Conservation (phyloP, 2,888 invertebrate species). For the Drosophila emarginata region DNA sequence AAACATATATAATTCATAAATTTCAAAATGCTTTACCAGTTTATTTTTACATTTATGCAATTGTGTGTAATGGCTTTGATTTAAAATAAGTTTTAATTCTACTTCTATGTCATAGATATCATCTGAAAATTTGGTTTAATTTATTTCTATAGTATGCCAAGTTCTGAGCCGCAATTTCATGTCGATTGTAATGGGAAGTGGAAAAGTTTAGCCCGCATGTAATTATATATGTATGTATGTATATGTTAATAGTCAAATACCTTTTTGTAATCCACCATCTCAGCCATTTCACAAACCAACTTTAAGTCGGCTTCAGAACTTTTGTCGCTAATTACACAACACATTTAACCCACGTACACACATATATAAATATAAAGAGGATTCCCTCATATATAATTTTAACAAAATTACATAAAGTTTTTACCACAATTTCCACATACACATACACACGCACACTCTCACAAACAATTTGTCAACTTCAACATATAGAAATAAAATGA, state of each 20-base stretch:
- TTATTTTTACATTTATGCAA: too few relatives aligned
- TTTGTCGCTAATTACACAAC: constrained; percentile 57
- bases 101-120: too few relatives aligned
- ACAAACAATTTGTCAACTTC: constrained; percentile 36
- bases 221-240: background rate
- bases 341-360: constrained; percentile 32
- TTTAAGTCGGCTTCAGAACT: constrained; percentile 37
- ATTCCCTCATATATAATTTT: constrained; percentile 32
- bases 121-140: too few relatives aligned
- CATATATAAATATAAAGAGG: background rate
- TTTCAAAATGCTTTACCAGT: too few relatives aligned
- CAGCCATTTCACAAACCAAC: constrained; percentile 15
- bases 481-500: constrained; percentile 14
- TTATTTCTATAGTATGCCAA: background rate
- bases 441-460: constrained; percentile 3
- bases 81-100: too few relatives aligned
- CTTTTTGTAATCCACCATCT: constrained; percentile 21
- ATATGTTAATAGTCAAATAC: background rate
- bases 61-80: too few relatives aligned
- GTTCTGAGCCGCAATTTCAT: background rate
- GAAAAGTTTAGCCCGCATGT: constrained; percentile 9
- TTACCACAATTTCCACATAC: constrained; percentile 25
- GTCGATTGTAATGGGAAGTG: background rate
- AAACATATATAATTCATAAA: too few relatives aligned
- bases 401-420: constrained; percentile 53